These are phyloP conservation scores for Toxotes lorentzi DNA, from an alignment of 2,797 vertebrate genomes.

Conservation along the genomic window DNA sequence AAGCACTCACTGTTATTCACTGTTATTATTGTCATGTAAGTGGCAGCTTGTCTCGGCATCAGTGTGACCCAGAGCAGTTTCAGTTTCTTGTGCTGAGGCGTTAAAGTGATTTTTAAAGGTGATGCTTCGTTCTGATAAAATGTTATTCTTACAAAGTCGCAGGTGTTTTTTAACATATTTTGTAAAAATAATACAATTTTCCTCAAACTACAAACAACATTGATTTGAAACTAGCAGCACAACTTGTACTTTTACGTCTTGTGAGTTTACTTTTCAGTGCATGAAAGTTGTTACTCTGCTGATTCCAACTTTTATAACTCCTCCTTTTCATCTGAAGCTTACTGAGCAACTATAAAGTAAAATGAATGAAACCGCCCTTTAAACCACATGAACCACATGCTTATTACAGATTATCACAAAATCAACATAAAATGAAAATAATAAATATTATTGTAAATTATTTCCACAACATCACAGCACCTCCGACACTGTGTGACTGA, in stretches of 20 bases:
- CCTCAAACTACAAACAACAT: no score
- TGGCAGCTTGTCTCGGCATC: neutral
- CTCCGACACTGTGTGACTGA: neutral
- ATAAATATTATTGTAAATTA: neutral
- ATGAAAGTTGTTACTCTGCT: neutral
- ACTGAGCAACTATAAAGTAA: neutral
- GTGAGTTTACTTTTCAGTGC: neutral
- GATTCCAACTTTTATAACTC: neutral
- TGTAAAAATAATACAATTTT: no score
- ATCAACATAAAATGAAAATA: neutral
- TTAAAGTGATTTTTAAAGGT: neutral
- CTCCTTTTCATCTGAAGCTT: neutral
- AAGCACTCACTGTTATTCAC: neutral
- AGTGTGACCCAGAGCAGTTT: neutral
- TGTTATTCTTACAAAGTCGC: neutral
- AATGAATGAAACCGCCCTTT: neutral
- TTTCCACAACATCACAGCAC: neutral
- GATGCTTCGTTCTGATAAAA: neutral
- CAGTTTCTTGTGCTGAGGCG: neutral
- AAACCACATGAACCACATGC: no score
- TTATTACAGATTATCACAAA: no score
- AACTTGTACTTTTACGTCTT: neutral
- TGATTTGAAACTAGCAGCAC: no score
- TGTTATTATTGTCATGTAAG: neutral
- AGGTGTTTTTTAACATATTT: neutral